Conservation (phyloP, 2,113 vertebrate genomes). For the Carassius auratus region DNA sequence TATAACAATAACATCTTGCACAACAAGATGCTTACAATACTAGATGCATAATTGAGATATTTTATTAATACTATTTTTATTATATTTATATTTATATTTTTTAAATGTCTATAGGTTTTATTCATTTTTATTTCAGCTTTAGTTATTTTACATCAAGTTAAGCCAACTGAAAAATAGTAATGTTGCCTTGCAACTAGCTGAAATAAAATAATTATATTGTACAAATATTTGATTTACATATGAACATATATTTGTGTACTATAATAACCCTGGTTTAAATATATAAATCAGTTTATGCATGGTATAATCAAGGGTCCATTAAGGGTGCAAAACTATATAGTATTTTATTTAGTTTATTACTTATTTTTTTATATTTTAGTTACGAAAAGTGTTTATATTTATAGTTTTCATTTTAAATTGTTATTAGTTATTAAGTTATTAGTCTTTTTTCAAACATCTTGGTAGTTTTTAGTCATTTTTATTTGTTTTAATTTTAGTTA, state of each 20-base stretch:
- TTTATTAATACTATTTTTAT: too few relatives aligned
- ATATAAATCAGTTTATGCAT: background rate
- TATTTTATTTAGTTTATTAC: background rate
- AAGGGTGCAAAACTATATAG: background rate
- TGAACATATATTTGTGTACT: background rate
- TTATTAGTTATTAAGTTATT: too few relatives aligned
- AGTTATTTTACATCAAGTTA: background rate
- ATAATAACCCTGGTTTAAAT: background rate
- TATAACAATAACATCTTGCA: background rate
- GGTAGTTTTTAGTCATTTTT: too few relatives aligned
- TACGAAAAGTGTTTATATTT: background rate
- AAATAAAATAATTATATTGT: background rate
- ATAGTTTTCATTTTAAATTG: background rate
- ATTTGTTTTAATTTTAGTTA: too few relatives aligned
- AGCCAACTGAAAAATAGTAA: background rate
- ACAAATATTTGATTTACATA: background rate
- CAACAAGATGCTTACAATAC: background rate
- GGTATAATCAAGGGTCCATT: too few relatives aligned
- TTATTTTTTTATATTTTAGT: background rate
- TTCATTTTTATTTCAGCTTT: too few relatives aligned
- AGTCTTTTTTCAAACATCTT: too few relatives aligned
- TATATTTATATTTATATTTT: background rate
- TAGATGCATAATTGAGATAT: background rate
- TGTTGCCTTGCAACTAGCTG: background rate
- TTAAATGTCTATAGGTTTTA: background rate